These are phyloP conservation scores for Papilio gigon DNA, from an alignment of 2,888 invertebrate species.

Conservation along the genomic window DNA sequence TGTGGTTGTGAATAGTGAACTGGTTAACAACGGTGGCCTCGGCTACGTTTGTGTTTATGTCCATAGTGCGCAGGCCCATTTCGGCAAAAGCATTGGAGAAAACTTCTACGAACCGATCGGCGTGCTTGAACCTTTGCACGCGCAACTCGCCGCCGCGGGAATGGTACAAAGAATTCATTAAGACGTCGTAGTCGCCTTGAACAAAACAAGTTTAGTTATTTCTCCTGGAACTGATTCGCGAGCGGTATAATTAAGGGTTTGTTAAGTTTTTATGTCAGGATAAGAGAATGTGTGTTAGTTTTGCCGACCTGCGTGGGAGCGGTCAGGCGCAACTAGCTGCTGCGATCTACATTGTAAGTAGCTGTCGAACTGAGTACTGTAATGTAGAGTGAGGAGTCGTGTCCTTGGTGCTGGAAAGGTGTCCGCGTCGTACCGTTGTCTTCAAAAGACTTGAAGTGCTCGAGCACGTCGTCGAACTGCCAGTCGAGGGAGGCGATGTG, in stretches of 20 bases:
- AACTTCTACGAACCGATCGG: slow-evolving; percentile 70
- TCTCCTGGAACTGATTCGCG: slow-evolving; percentile 14
- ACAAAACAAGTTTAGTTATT: slow-evolving; percentile 38
- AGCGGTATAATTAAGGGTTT: slow-evolving; percentile 10
- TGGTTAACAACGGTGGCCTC: slow-evolving; percentile 76
- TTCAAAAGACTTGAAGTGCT: slow-evolving; percentile 73
- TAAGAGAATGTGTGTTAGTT: slow-evolving; percentile 1
- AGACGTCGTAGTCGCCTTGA: slow-evolving; percentile 76
- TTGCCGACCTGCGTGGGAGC: neutral
- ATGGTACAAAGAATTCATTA: slow-evolving; percentile 75
- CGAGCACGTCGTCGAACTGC: slow-evolving; percentile 74
- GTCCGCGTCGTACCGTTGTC: slow-evolving; percentile 67
- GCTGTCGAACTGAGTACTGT: neutral
- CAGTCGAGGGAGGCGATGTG: slow-evolving; percentile 69
- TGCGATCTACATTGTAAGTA: neutral
- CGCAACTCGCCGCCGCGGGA: slow-evolving; percentile 76
- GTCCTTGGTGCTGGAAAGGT: neutral
- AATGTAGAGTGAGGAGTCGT: neutral
- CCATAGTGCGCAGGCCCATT: slow-evolving; percentile 71
- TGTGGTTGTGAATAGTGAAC: slow-evolving; percentile 71
- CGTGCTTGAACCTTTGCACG: slow-evolving; percentile 72
- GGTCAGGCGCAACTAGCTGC: neutral
- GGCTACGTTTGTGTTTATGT: slow-evolving; percentile 72
- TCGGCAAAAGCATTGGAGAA: slow-evolving; percentile 71
- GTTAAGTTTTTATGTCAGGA: neutral